Evolutionary conservation across 2,888 invertebrate genomes (phyloP).

Genomic region (Microctonus brassicae): DNA sequence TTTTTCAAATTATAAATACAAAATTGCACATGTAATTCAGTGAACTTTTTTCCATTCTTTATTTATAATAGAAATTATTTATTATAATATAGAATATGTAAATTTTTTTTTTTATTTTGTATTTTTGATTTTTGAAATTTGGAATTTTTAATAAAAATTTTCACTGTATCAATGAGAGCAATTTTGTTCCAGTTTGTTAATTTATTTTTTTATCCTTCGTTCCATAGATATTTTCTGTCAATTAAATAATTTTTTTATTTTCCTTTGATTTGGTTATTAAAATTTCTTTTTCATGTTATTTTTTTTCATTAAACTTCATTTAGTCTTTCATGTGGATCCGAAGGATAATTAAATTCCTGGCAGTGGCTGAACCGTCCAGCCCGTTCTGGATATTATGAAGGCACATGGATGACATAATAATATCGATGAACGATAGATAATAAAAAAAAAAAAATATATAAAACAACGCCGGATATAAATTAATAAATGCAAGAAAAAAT

Average conservation of each 20-base stretch:
- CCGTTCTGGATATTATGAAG: conserved; percentile 69
- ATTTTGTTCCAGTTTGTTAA: conserved; percentile 37
- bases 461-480: neutral
- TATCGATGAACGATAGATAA: conserved; percentile 19
- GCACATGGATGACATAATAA: conserved; percentile 44
- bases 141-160: neutral
- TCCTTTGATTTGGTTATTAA: too few species aligned
- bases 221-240: neutral
- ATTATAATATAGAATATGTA: conserved; percentile 10
- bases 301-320: conserved; percentile 18
- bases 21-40: too few species aligned
- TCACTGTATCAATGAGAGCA: conserved; percentile 23
- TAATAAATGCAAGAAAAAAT: conserved; percentile 2
- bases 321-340: conserved; percentile 2
- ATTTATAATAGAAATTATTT: too few species aligned
- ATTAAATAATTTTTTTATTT: neutral
- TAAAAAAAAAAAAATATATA: neutral
- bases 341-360: conserved; percentile 48
- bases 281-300: neutral
- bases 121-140: conserved; percentile 8
- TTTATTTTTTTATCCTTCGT: conserved; percentile 21
- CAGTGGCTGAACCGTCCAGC: conserved; percentile 68
- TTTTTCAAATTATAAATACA: too few species aligned
- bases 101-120: conserved; percentile 33
- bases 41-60: too few species aligned